Evolutionary conservation across 1,140 invertebrate genomes (phyloP).

Genomic region (Holotrichia oblita): DNA sequence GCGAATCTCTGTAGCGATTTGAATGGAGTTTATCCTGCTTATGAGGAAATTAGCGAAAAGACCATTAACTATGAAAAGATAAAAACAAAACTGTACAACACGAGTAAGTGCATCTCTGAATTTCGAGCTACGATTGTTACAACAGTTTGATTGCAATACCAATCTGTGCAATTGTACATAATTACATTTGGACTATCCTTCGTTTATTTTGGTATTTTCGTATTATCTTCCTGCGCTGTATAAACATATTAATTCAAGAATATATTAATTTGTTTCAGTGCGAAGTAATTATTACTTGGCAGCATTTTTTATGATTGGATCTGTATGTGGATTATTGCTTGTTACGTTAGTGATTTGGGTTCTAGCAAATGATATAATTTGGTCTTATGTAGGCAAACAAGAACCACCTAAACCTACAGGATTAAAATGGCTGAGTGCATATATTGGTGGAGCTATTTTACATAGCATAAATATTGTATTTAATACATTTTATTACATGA

Average conservation of each 20-base stretch:
- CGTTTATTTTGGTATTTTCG: too few relatives aligned
- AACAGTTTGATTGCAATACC: too few relatives aligned
- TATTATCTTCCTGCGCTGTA: too few relatives aligned
- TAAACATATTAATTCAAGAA: too few relatives aligned
- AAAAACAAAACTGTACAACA: background rate
- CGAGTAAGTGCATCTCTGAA: background rate
- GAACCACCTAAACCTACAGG: slow-evolving; percentile 4
- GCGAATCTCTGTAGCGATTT: background rate
- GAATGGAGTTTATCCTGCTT: background rate
- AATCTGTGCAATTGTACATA: too few relatives aligned
- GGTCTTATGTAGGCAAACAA: slow-evolving; percentile 5
- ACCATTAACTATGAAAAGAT: background rate
- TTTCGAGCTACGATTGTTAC: too few relatives aligned
- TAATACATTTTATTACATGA: slow-evolving; percentile 35
- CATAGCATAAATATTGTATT: slow-evolving; percentile 24
- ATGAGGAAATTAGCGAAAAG: background rate
- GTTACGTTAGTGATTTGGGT: slow-evolving; percentile 38
- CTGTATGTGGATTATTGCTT: slow-evolving; percentile 3
- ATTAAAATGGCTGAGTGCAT: background rate
- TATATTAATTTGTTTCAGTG: slow-evolving; percentile 36
- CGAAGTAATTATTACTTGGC: slow-evolving; percentile 23
- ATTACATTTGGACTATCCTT: too few relatives aligned
- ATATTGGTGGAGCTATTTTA: slow-evolving; percentile 25
- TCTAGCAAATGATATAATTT: slow-evolving; percentile 31
- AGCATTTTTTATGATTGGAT: slow-evolving; percentile 29